Percentiles rank a stretch among this genome's conserved stretches.
phyloP scores from a whole-genome alignment of 2,797 vertebrate genomes.

The Pangasius sanitwongsei region DNA sequence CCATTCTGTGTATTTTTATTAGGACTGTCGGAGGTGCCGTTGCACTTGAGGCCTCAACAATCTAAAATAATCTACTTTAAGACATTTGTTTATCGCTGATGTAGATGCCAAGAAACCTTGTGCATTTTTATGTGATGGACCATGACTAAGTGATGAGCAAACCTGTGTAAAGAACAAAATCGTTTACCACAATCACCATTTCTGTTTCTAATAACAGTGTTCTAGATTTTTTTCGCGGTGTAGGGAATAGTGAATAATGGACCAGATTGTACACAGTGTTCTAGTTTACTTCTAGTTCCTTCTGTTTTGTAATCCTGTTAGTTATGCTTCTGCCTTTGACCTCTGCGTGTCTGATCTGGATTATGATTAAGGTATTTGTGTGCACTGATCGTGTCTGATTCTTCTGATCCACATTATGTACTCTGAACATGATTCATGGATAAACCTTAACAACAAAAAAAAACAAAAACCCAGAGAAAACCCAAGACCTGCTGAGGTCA shows the following conservation, averaged over 20 bases:
- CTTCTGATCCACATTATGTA: not conserved
- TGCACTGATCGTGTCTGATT: not conserved
- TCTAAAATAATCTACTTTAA: not conserved
- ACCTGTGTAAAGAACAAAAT: not conserved
- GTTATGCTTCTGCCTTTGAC: not conserved
- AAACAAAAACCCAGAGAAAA: not conserved
- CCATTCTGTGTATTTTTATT: not conserved
- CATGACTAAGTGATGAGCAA: not conserved
- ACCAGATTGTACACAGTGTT: not conserved
- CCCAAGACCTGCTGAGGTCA: conserved; percentile 11
- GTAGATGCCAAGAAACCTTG: not conserved
- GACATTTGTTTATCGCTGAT: not conserved
- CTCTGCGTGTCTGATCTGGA: not conserved
- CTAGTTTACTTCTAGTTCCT: not conserved
- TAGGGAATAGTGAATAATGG: not conserved
- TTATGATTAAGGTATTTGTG: not conserved
- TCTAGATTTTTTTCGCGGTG: not conserved
- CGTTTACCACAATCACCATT: not conserved
- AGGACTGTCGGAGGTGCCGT: not conserved
- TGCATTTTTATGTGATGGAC: not conserved
- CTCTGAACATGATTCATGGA: not conserved
- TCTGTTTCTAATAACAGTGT: not conserved
- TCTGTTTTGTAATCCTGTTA: not conserved
- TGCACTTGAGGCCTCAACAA: not conserved
- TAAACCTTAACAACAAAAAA: conserved; percentile 1